A percentile compares a stretch with the other conserved stretches of the same genome.
These are phyloP conservation scores for Lutjanus argentimaculatus DNA, from an alignment of 2,797 vertebrate genomes.

Conservation along the genomic window DNA sequence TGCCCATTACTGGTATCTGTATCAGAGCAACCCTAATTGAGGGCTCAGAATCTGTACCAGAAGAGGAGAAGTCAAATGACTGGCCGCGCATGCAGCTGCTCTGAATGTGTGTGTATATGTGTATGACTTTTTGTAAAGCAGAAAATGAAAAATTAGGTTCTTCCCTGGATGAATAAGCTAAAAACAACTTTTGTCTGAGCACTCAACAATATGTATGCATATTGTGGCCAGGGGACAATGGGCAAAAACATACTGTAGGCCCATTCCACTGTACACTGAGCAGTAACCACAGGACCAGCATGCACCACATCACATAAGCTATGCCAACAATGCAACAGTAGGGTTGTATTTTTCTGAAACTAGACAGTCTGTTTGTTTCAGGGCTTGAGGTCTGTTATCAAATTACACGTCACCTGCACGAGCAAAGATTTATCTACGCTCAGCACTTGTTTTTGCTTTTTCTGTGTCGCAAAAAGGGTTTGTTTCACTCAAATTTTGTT, in stretches of 20 bases:
- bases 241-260: not conserved
- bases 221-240: not conserved
- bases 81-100: not conserved
- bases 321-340: not conserved
- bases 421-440: not conserved
- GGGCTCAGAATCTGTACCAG: too few species aligned
- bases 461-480: too few species aligned
- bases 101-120: not conserved
- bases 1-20: too few species aligned
- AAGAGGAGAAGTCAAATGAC: too few species aligned
- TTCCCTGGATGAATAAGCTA: not conserved
- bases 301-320: slow-evolving; percentile 11
- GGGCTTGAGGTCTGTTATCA: not conserved
- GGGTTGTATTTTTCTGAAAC: not conserved
- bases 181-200: slow-evolving; percentile 5
- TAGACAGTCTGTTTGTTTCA: not conserved
- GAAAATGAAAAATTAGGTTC: not conserved
- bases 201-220: slow-evolving; percentile 4
- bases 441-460: too few species aligned
- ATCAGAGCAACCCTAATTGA: too few species aligned
- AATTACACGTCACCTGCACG: not conserved
- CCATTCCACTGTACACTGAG: not conserved
- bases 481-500: too few species aligned
- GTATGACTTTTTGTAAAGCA: not conserved
- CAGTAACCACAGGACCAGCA: not conserved